Conservation (phyloP, 2,113 vertebrate species). For the Melanerpes aurifrons region DNA sequence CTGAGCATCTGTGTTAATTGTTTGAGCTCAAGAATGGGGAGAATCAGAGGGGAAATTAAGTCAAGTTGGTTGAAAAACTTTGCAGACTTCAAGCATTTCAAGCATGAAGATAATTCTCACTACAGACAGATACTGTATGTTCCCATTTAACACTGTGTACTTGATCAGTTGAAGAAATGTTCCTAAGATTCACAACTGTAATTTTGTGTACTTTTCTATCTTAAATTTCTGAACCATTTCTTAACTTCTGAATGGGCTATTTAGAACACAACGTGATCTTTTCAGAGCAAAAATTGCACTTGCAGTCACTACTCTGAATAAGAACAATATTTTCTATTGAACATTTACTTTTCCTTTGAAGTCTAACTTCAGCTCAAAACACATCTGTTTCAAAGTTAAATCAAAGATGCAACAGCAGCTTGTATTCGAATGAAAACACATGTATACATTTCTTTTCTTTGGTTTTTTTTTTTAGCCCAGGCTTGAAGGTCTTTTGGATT, state of each 20-base stretch:
- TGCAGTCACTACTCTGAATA: slow-evolving; percentile 50
- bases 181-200: neutral
- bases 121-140: neutral
- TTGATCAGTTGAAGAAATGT: neutral
- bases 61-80: neutral
- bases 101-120: neutral
- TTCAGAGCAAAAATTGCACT: slow-evolving; percentile 32
- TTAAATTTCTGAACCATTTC: neutral
- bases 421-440: slow-evolving; percentile 58
- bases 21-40: neutral
- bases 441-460: neutral
- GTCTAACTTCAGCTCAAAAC: slow-evolving; percentile 58
- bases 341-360: slow-evolving; percentile 67
- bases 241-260: neutral
- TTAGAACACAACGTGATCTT: neutral
- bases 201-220: neutral
- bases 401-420: slow-evolving; percentile 64
- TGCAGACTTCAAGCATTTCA: neutral
- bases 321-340: slow-evolving; percentile 65
- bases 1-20: neutral
- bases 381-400: slow-evolving; percentile 71
- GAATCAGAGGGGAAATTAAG: neutral
- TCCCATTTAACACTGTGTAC: neutral
- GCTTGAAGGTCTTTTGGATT: slow-evolving; percentile 2
- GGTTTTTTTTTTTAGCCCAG: neutral